These are phyloP conservation scores for Zophobas morio DNA, from an alignment of 1,140 invertebrate species.

Conservation along the genomic window DNA sequence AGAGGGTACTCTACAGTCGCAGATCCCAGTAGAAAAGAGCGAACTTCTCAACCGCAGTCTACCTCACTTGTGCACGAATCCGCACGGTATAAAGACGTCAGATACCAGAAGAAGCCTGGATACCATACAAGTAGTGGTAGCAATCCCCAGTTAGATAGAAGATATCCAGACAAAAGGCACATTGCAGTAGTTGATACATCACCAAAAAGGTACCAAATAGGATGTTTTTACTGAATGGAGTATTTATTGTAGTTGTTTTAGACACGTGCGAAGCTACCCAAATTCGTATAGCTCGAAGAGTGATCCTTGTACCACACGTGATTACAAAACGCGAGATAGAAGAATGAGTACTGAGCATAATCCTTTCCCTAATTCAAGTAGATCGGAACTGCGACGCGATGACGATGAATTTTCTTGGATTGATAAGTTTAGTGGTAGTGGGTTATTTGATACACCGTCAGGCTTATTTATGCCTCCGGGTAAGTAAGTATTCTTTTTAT, in stretches of 20 bases:
- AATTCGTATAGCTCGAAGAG: constrained; percentile 17
- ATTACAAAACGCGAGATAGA: constrained; percentile 7
- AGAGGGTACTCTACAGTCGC: constrained; percentile 2
- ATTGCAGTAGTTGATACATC: constrained; percentile 1
- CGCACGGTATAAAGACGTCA: not conserved
- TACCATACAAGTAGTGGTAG: not conserved
- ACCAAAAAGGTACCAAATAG: not conserved
- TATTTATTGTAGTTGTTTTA: not conserved
- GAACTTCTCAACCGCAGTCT: not conserved
- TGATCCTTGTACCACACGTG: not conserved
- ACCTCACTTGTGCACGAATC: not conserved
- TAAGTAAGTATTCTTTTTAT: not conserved
- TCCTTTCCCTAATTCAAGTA: not conserved
- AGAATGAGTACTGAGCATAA: not conserved
- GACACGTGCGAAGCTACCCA: not conserved
- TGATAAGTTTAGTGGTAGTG: constrained; percentile 1
- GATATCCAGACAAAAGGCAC: not conserved
- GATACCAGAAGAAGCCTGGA: not conserved
- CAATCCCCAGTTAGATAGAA: not conserved
- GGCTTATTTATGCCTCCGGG: constrained; percentile 8
- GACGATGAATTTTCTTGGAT: constrained; percentile 7
- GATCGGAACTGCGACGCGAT: not conserved
- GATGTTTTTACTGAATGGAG: not conserved
- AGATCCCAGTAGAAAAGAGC: not conserved
- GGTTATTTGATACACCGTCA: constrained; percentile 1